phyloP scores from a whole-genome alignment of 2,797 vertebrate species.

The Yasuhikotakia modesta region DNA sequence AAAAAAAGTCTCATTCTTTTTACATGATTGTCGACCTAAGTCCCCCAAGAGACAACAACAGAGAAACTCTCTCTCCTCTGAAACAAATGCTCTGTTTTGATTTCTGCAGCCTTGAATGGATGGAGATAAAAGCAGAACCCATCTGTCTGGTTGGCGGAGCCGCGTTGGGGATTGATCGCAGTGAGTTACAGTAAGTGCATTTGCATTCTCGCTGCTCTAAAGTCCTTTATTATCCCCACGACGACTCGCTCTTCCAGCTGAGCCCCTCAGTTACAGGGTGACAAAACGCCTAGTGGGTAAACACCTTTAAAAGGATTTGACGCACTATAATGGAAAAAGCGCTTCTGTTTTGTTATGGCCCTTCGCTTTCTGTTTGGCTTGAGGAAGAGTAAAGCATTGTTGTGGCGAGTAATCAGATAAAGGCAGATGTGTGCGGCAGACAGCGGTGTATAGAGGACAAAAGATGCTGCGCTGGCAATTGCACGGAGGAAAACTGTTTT shows the following conservation, averaged over 20 bases:
- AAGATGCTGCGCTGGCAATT: slow-evolving; percentile 66
- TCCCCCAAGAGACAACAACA: slow-evolving; percentile 31
- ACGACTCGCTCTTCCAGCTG: slow-evolving; percentile 66
- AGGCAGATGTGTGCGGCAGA: slow-evolving; percentile 68
- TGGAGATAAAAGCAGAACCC: slow-evolving; percentile 71
- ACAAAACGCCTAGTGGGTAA: slow-evolving; percentile 66
- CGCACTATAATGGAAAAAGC: slow-evolving; percentile 66
- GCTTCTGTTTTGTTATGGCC: slow-evolving; percentile 68
- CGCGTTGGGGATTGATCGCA: slow-evolving; percentile 66
- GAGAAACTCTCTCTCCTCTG: slow-evolving; percentile 62
- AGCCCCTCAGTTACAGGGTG: slow-evolving; percentile 67
- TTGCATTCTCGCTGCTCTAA: slow-evolving; percentile 65
- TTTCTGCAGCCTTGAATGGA: slow-evolving; percentile 67
- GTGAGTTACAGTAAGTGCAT: slow-evolving; percentile 65
- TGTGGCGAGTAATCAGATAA: slow-evolving; percentile 72
- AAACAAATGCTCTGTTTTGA: slow-evolving; percentile 69
- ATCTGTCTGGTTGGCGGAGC: slow-evolving; percentile 69
- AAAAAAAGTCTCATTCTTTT: slow-evolving; percentile 70
- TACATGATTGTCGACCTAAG: slow-evolving; percentile 64
- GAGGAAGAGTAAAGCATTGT: slow-evolving; percentile 68
- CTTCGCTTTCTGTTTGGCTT: slow-evolving; percentile 64
- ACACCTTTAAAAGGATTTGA: slow-evolving; percentile 75
- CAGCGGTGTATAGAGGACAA: slow-evolving; percentile 66
- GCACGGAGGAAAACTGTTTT: slow-evolving; percentile 66
- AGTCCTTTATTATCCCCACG: slow-evolving; percentile 70